phyloP scores from a whole-genome alignment of 2,888 invertebrate species.

The Notodonta dromedarius region DNA sequence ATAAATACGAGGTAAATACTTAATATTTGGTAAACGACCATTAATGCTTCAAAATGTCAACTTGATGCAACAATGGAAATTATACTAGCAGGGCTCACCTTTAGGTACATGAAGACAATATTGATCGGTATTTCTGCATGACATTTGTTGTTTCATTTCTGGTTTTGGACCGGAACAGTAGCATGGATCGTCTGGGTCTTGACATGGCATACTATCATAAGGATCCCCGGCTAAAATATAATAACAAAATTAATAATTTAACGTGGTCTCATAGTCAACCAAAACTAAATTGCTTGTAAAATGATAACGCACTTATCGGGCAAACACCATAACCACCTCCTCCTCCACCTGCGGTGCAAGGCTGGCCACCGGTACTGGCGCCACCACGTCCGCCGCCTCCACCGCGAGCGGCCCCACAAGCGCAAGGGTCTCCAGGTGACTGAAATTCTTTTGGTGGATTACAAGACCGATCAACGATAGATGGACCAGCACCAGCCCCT shows the following conservation, averaged over 20 bases:
- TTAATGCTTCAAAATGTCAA: constrained; percentile 20
- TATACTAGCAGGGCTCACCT: constrained; percentile 54
- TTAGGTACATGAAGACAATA: constrained; percentile 78
- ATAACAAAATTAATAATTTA: not conserved
- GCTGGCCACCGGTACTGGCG: constrained; percentile 21
- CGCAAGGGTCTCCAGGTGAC: constrained; percentile 64
- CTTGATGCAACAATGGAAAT: constrained; percentile 22
- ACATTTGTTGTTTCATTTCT: constrained; percentile 56
- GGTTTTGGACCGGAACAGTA: constrained; percentile 69
- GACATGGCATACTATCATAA: constrained; percentile 69
- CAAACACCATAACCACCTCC: constrained; percentile 49
- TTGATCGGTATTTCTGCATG: constrained; percentile 71
- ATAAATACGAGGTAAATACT: not conserved
- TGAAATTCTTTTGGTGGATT: constrained; percentile 62
- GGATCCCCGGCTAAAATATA: constrained; percentile 54
- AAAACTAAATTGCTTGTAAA: not conserved
- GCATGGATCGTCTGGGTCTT: constrained; percentile 69
- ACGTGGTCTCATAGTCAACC: not conserved
- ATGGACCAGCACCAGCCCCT: constrained; percentile 44
- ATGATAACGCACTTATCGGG: constrained; percentile 50
- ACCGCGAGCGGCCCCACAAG: constrained; percentile 60
- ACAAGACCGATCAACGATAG: constrained; percentile 67
- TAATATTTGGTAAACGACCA: not conserved
- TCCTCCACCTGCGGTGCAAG: constrained; percentile 34
- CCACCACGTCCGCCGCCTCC: constrained; percentile 26